A percentile compares a stretch with the other conserved stretches of the same genome.
phyloP scores from a whole-genome alignment of 2,113 vertebrate genomes.

The Hemicordylus capensis region DNA sequence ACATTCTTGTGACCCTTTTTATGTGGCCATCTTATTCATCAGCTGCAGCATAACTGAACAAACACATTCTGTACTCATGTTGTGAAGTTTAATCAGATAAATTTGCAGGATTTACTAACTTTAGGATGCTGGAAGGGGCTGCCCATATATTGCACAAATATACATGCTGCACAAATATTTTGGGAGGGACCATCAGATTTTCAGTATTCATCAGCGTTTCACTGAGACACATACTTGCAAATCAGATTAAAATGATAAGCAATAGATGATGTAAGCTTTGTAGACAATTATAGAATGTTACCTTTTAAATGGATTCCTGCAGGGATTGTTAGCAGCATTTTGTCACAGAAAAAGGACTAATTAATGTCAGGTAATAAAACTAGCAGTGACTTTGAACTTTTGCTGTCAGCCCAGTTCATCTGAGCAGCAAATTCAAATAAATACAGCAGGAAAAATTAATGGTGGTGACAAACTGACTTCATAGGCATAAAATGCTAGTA shows the following conservation, averaged over 20 bases:
- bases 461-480: constrained; percentile 39
- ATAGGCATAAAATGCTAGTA: constrained; percentile 37
- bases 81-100: neutral
- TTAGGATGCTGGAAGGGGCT: neutral
- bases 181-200: neutral
- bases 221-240: neutral
- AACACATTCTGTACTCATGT: no score
- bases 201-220: neutral
- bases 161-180: neutral
- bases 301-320: constrained; percentile 3
- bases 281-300: neutral
- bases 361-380: constrained; percentile 58
- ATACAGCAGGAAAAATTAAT: constrained; percentile 54
- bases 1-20: neutral
- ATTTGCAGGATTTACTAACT: neutral
- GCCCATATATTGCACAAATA: neutral
- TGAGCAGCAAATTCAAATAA: constrained; percentile 52
- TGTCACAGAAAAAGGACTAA: constrained; percentile 57
- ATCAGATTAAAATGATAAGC: neutral
- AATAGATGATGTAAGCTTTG: neutral
- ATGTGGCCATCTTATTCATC: neutral
- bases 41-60: no score
- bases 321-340: constrained; percentile 28
- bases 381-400: constrained; percentile 59
- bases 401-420: constrained; percentile 49